These are phyloP conservation scores for Ciconia boyciana DNA, from an alignment of 2,113 vertebrate species.

Conservation along the genomic window DNA sequence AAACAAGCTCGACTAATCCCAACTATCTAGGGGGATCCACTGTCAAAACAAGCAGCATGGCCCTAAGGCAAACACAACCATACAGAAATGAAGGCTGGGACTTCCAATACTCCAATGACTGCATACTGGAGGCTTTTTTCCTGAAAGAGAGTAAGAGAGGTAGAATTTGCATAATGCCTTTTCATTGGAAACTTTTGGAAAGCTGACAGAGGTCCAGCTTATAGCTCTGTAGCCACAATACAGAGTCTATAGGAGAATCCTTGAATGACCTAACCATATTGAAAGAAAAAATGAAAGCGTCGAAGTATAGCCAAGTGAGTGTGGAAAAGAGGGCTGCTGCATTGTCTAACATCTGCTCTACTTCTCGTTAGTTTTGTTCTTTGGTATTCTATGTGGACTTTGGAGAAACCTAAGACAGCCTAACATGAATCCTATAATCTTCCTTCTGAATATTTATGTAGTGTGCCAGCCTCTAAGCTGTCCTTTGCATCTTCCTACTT, in stretches of 20 bases:
- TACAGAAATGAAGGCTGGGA: constrained; percentile 88
- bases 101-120: constrained; percentile 83
- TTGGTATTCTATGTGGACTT: constrained; percentile 84
- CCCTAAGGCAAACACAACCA: constrained; percentile 97
- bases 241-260: constrained; percentile 85
- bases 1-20: constrained; percentile 99
- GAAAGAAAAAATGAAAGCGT: constrained; percentile 83
- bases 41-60: constrained; percentile 99
- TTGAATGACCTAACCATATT: constrained; percentile 87
- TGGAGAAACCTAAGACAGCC: constrained; percentile 84
- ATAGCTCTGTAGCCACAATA: constrained; percentile 83
- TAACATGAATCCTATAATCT: constrained; percentile 84
- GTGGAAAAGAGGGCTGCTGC: constrained; percentile 79
- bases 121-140: constrained; percentile 78
- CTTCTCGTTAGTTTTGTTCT: constrained; percentile 89
- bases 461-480: constrained; percentile 82
- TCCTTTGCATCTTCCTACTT: constrained; percentile 80
- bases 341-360: constrained; percentile 89
- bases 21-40: constrained; percentile 98
- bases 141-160: constrained; percentile 83
- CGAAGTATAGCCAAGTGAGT: constrained; percentile 83
- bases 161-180: constrained; percentile 99
- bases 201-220: constrained; percentile 84
- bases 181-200: constrained; percentile 92
- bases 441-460: constrained; percentile 91